Base-by-base conservation (phyloP, 2,888 invertebrate genomes). In the Diaphora mendica region DNA sequence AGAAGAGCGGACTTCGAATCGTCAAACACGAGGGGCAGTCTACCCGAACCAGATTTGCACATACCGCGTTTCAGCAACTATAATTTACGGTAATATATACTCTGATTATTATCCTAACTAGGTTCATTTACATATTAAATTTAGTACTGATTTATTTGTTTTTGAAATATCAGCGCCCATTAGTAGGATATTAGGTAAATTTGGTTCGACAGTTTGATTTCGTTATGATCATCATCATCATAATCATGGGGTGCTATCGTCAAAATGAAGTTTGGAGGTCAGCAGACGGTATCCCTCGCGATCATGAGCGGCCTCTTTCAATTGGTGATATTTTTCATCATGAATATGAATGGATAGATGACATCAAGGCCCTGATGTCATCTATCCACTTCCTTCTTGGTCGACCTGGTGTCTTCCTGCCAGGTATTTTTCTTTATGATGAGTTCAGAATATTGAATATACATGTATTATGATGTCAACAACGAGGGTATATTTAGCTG, bases 61-160 rank as follows among this genome's bases (percentile, higher is more conserved):
- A 97, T 97, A 90, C 97, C 97, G 20, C 95, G 96, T 72, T 95
- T 96, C 87, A 96, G 95, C 86, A 96, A 96, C 88, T 96, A 94
- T 77, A 96, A 95, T 82, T 89, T 96, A 84, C 96, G 97, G 97
- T 97, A 94, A 91, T 91, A 42, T 42, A 59, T 66, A 23, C 33
- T 65, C 51, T 44, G 2, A 51, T 55, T 71, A 39, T 62, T 71
- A 51, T 44, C 26, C n/a, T 35, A 55, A 39, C 55, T 68, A 68
- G 11, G 5, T 48, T 44, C 17, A 67, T 67, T 48, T 17, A 30
- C 44, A 48, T 67, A 44, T 64, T 64, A 64, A 62, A 44, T 26
- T 64, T 30, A 64, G 15, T 44, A 33, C 5, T 30, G 42, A 51
- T 17, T n/a, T 39, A 42, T 69, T 69, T 23, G 51, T 68, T 44